Percentiles rank a stretch among this genome's conserved stretches.
phyloP scores from a whole-genome alignment of 2,888 invertebrate genomes.

The Harmothoe impar region DNA sequence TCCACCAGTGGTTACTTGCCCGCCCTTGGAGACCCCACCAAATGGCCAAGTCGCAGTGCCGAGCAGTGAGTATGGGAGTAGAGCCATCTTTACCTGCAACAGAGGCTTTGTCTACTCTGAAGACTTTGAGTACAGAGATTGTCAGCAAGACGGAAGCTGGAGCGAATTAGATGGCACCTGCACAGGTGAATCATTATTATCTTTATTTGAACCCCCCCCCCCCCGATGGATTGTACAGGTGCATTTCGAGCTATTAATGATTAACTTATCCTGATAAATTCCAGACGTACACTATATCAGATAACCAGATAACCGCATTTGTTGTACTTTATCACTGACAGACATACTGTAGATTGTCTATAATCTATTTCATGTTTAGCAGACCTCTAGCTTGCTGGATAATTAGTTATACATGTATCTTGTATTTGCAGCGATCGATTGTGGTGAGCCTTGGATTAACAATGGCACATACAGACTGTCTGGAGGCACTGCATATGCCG shows the following conservation, averaged over 20 bases:
- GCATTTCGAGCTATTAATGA: too few relatives aligned
- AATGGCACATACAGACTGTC: neutral
- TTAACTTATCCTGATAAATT: too few relatives aligned
- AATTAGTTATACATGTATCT: too few relatives aligned
- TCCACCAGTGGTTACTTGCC: neutral
- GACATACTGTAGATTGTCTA: too few relatives aligned
- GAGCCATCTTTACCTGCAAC: neutral
- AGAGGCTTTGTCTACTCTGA: slow-evolving; percentile 24
- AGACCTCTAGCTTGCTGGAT: too few relatives aligned
- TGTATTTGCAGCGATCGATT: neutral
- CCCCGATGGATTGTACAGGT: too few relatives aligned
- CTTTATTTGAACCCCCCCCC: too few relatives aligned
- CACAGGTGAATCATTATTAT: neutral
- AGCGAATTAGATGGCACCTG: slow-evolving; percentile 1
- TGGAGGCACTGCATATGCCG: neutral
- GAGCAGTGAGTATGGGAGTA: neutral
- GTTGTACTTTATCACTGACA: too few relatives aligned
- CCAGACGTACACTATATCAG: too few relatives aligned
- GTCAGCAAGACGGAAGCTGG: slow-evolving; percentile 26
- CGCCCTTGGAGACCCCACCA: neutral
- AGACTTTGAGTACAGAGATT: neutral
- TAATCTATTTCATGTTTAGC: too few relatives aligned
- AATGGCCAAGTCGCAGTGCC: neutral
- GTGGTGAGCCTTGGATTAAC: neutral
- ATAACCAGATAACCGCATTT: too few relatives aligned